Evolutionary conservation across 2,888 invertebrate genomes (phyloP), one percentile per base, ranked within the genome.

Genomic region (Hirtodrosophila alboralis): DNA sequence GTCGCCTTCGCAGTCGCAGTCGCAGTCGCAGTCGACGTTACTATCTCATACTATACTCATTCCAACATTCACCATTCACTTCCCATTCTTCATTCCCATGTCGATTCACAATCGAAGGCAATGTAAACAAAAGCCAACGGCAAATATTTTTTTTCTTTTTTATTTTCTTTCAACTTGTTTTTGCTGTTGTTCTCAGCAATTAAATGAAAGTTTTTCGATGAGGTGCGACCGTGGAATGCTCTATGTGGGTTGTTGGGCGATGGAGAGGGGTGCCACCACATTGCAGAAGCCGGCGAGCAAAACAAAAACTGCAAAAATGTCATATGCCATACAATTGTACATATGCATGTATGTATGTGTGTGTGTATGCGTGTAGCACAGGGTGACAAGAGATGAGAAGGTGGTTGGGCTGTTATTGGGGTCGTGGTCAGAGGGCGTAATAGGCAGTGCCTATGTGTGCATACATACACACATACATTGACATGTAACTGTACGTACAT

Each of bases 191-290:
- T 75, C 71, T 59, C 73, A 57, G 73, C 79, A 79, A 79, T 79
- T 79, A 79, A 79, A 83, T 79, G 84, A 85, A 85, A 85, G 79
- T 79, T 79, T 79, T 78, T 78, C 79, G 84, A 62, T 74, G 74
- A 67, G 71, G 69, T 65, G 72, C 74, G 58, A 58, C 52, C 48
- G 36, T 54, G 73, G 56, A 37, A 54, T 44, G 62, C 14, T 5
- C 23, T 18, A 45, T 9, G 41, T 16, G 40, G 44, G 23, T 12
- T 16, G 36, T 13, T 7, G 9, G 23, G 26, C 18, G 5, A 18
- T 2, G 18, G 18, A 5, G 30, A 59, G 30, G 18, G 37, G 38
- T 48, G 44, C 21, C 31, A 48, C 31, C 69, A 49, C 75, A 69
- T 43, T 69, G 62, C 75, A 64, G 86, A 79, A 79, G 65, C 84